A percentile compares a stretch with the other conserved stretches of the same genome.
Evolutionary conservation across 64 coral and sea anemone species (phyloP).

Genomic region (Stichodactyla mertensii): DNA sequence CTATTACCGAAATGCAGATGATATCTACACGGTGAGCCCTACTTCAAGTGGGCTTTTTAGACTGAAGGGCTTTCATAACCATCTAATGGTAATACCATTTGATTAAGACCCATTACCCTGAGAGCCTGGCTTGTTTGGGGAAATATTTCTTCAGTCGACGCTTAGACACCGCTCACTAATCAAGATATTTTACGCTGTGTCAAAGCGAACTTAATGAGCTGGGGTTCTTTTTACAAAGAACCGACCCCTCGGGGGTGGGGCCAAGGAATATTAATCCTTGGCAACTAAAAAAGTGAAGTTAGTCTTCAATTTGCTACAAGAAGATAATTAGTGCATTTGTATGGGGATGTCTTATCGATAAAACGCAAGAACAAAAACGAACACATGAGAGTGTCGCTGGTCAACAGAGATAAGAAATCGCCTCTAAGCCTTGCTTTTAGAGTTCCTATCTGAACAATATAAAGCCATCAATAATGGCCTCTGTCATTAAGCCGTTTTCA

Average conservation of each 20-base stretch:
- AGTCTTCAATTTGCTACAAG: not conserved
- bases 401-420: constrained; percentile 5
- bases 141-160: constrained; percentile 6
- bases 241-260: not conserved
- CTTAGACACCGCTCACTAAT: constrained; percentile 21
- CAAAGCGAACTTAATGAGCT: not conserved
- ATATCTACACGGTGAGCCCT: constrained; percentile 14
- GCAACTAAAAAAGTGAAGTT: not conserved
- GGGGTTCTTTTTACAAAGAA: not conserved
- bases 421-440: constrained; percentile 10
- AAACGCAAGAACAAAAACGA: not conserved
- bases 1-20: constrained; percentile 33
- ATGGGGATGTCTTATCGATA: constrained; percentile 6
- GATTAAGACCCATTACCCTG: constrained; percentile 27
- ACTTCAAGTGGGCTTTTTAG: constrained; percentile 24
- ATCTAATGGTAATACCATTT: constrained; percentile 29
- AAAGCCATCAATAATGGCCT: not conserved
- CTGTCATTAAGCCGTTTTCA: constrained; percentile 12
- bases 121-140: not conserved
- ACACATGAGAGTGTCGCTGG: not conserved
- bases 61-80: constrained; percentile 24
- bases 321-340: not conserved
- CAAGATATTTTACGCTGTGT: constrained; percentile 2
- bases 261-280: not conserved
- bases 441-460: constrained; percentile 3